Evolutionary conservation across 1,140 invertebrate species (phyloP), one percentile per base, ranked within the genome.

Genomic region (Drosophila watanabei): DNA sequence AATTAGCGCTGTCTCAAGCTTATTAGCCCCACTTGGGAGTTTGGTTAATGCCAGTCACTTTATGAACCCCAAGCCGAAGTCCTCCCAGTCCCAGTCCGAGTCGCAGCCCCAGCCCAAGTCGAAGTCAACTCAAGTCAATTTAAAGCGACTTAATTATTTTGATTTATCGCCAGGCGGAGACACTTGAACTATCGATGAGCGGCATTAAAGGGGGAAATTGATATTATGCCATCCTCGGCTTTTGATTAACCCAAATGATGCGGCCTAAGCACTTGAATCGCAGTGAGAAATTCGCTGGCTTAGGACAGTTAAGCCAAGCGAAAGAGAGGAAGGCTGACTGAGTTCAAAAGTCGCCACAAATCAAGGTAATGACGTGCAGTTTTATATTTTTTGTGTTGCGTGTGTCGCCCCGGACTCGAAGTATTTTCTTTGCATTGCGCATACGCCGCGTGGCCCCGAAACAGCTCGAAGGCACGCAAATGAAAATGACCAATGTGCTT

Each of bases 1-100:
- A 90, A 90, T 90, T 90, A 90, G 86, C 86, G 86, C 87, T 91
- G 87, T 90, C 86, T 90, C 82, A 90, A 87, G 82, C 87, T 91
- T 86, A 90, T 90, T 90, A 90, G 86, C 71, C 79, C 82, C 86
- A 90, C 82, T 90, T 90, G 87, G 88, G 82, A 81, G 82, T 88
- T 82, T 79, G 86, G 86, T 85, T 88, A 88, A 88, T 88, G 86
- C 86, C 65, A 85, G 73, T 89, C 85, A 90, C 81, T 88, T 88
- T 81, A 81, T 81, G 75, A 77, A 49, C 61, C 60, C 86, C 86
- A 75, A 57, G 20, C 54, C 9, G 9, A 16, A 56, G 33, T 24
- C 52, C 7, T 52, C 28, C 24, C 48, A 5, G 16, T 5, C 24
- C 46, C 46, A 8, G 13, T 8, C 46, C 8, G 1, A 24, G 24